Base-by-base conservation (phyloP, 2,113 vertebrate species). In the Paradoxurus hermaphroditus region DNA sequence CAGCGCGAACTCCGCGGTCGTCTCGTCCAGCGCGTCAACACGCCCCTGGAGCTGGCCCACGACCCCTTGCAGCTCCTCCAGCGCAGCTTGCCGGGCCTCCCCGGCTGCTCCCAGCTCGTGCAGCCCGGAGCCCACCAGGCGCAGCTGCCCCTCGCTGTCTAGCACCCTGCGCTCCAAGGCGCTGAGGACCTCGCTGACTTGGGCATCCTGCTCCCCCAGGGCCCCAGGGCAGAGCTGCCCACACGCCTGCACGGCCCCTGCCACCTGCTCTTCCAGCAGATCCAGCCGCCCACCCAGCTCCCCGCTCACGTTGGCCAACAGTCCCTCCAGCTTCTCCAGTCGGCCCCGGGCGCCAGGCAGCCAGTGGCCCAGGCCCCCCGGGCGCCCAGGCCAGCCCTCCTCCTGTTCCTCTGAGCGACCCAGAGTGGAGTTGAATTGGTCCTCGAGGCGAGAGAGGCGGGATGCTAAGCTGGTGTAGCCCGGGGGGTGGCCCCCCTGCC, bases 391-490 rank as follows among this genome's bases (percentile, higher is more conserved):
- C 95, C 94, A 51, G 86, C 41, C 44, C 19, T 70, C 89, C 4
- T 98, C 99, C 94, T 98, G 98, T 49, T 99, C 99, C 97, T 99
- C 99, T 0, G 98, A 97, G 97, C 99, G 98, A 63, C 98, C 98
- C 98, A 99, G 85, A 0, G 99, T 99, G 96, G 98, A 98, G 9
- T 99, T 99, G 95, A 99, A 83, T 39, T 98, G 98, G 68, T 99
- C 98, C 96, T 99, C 99, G 90, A 99, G 75, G 10, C 99, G 99
- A 10, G 99, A 97, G 65, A 99, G 98, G 85, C 98, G 98, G 65
- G 98, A 97, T 14, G 98, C 99, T 53, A 99, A 86, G 97, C 85
- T 99, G 98, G 87, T 99, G 98, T 46, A 98, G 97, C 95, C 98
- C 86, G 75, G 98, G 91, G 65, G 81, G 23, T 97, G 91, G 7